Conservation (phyloP, 2,113 vertebrate species). For the Sarotherodon lohbergeri region DNA sequence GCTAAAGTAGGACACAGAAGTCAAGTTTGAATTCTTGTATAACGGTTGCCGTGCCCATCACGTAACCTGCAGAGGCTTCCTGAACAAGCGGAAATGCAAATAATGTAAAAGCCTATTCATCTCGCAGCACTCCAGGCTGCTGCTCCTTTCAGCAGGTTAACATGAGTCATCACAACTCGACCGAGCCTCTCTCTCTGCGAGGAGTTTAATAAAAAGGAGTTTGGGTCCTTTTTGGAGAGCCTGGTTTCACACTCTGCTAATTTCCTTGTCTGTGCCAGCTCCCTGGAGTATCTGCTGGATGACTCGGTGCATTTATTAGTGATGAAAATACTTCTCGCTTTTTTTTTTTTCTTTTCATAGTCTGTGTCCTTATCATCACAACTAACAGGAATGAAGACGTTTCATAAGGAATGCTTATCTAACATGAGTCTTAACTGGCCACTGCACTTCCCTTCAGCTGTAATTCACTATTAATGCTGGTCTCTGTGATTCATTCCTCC, state of each 20-base stretch:
- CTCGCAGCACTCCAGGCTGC: background rate
- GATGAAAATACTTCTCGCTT: background rate
- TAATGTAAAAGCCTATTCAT: background rate
- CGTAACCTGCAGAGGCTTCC: background rate
- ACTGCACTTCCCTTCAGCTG: background rate
- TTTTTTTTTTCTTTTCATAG: background rate
- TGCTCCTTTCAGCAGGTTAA: background rate
- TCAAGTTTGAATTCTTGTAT: background rate
- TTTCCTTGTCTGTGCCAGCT: background rate
- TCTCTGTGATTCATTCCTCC: background rate
- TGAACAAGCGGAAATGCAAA: background rate
- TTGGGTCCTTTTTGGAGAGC: background rate
- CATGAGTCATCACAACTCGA: constrained; percentile 21
- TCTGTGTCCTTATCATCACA: background rate
- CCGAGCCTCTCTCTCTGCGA: background rate
- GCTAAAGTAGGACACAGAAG: background rate
- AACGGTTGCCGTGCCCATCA: background rate
- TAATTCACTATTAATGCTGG: background rate
- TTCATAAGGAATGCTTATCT: background rate
- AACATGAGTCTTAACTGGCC: background rate
- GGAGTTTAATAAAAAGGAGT: background rate
- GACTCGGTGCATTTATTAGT: background rate
- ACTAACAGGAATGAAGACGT: background rate
- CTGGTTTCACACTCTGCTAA: background rate
- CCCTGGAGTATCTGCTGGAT: background rate